A percentile compares a stretch with the other conserved stretches of the same genome.
phyloP scores from a whole-genome alignment of 2,797 vertebrate genomes.

The Pseudotriccus pelzelni region DNA sequence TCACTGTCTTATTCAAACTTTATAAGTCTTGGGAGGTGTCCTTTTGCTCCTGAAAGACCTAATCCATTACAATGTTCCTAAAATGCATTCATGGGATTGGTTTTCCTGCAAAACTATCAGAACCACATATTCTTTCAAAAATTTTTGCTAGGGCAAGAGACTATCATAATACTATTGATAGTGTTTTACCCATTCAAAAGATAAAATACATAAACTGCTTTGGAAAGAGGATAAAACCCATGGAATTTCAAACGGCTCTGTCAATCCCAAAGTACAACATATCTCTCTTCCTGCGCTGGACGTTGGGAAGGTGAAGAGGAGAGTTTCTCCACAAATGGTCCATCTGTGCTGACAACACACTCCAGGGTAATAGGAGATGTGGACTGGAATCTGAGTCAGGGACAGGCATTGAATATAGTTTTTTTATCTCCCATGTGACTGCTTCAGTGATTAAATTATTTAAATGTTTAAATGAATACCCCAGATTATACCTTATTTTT shows the following conservation, averaged over 20 bases:
- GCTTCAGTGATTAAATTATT: neutral
- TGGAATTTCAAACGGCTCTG: neutral
- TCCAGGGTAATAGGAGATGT: neutral
- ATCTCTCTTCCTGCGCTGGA: neutral
- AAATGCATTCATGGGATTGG: neutral
- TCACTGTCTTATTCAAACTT: neutral
- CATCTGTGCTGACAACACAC: neutral
- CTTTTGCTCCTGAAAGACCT: neutral
- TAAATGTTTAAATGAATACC: neutral
- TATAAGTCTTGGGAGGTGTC: neutral
- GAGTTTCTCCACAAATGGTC: neutral
- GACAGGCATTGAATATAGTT: neutral
- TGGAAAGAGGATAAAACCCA: neutral
- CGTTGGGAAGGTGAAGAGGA: neutral
- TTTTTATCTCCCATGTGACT: neutral
- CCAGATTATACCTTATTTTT: neutral
- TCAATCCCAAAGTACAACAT: neutral
- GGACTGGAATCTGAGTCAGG: neutral
- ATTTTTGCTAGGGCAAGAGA: neutral
- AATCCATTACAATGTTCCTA: neutral
- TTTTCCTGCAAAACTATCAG: neutral
- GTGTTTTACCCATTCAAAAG: neutral
- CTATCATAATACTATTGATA: neutral
- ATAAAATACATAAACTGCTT: neutral
- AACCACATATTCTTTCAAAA: neutral